Evolutionary conservation across 2,888 invertebrate species (phyloP), one percentile per base, ranked within the genome.

Genomic region (Leptogaster cylindrica): DNA sequence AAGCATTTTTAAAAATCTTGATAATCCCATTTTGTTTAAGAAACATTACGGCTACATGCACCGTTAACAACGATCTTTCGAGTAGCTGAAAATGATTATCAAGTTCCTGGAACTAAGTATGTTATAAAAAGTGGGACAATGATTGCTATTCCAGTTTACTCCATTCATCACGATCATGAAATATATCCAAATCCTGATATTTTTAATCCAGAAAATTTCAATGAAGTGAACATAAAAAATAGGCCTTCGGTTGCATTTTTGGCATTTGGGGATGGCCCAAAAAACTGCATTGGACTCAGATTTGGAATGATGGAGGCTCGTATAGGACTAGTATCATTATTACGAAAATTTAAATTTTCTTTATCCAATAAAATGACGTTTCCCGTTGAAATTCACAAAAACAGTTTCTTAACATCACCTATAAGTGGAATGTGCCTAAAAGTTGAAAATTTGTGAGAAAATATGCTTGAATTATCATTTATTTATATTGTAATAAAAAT

Each of bases 171-270:
- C 74, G 86, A 87, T 73, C 83, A 84, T 0, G 80, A 82, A 1
- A 79, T 84, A 70, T 88, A 85, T 71, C 84, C 86, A 0, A 80
- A 88, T 5, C 88, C 89, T 0, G 79, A 85, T 3, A 81, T 78
- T 16, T 88, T 88, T 66, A 82, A 86, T 65, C 88, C 88, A 0
- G 86, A 88, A 7, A 79, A 87, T 71, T 88, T 88, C 73, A 75
- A 80, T 0, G 77, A 82, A 0, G 85, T 85, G 69, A 84, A 83
- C 25, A 85, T 85, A 50, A 78, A 82, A 0, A 81, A 79, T 41
- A 76, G 86, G 48, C 84, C 84, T 65, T 74, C 76, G 0, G 70
- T 75, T 0, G 72, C 75, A 12, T 79, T 74, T 74, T 52, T 79
- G 12, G 74, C 80, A 0, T 80, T 80, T 36, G 80, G 80, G 1